Conservation (phyloP, 2,113 vertebrate species). For the Rhea americana region DNA sequence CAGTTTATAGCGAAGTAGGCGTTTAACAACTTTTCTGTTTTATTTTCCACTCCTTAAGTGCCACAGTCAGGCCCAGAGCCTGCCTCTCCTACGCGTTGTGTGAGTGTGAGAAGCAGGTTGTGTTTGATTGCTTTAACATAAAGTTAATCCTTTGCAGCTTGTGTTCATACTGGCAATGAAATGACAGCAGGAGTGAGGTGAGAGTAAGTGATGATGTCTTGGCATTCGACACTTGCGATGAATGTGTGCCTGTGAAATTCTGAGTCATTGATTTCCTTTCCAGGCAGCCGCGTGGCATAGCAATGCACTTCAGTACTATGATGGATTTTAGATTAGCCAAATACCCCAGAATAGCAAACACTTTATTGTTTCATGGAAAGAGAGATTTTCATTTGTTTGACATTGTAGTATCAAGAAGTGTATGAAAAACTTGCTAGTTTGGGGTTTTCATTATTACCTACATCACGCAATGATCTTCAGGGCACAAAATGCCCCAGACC, state of each 20-base stretch:
- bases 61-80: neutral
- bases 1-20: neutral
- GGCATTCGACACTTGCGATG: neutral
- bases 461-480: neutral
- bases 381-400: neutral
- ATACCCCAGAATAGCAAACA: neutral
- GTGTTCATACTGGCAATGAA: slow-evolving; percentile 38
- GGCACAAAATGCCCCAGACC: neutral
- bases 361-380: neutral
- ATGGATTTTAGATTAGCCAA: neutral
- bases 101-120: neutral
- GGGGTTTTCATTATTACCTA: neutral
- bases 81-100: neutral
- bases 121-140: slow-evolving; percentile 27
- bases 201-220: slow-evolving; percentile 51
- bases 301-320: neutral
- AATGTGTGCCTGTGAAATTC: slow-evolving; percentile 18
- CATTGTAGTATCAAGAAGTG: neutral
- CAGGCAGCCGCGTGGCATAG: neutral
- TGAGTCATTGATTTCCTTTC: slow-evolving; percentile 48
- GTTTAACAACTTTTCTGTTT: slow-evolving; percentile 15
- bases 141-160: slow-evolving; percentile 33
- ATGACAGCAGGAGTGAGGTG: slow-evolving; percentile 38
- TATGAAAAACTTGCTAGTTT: neutral
- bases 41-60: slow-evolving; percentile 16